Conservation (phyloP, 2,888 invertebrate species). For the Oeneis ivallda region DNA sequence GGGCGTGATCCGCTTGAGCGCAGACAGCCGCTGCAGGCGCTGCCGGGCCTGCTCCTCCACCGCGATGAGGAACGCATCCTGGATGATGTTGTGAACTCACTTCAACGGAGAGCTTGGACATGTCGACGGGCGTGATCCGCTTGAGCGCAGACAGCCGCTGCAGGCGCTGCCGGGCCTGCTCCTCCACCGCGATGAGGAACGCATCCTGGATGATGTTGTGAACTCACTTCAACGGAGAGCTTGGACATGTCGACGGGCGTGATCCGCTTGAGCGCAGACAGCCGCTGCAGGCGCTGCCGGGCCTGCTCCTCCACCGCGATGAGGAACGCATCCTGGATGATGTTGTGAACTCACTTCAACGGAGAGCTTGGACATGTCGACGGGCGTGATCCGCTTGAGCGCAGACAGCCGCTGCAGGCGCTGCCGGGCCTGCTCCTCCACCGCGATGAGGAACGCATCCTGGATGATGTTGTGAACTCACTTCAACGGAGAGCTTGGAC, state of each 20-base stretch:
- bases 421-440: conserved; percentile 96
- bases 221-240: conserved; percentile 89
- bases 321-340: conserved; percentile 98
- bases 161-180: conserved; percentile 95
- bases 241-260: conserved; percentile 96
- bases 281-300: conserved; percentile 93
- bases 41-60: too few species aligned
- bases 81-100: conserved; percentile 67
- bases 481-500: conserved; percentile 94
- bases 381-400: conserved; percentile 95
- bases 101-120: conserved; percentile 94
- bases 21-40: too few species aligned
- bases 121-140: conserved; percentile 95
- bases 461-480: conserved; percentile 90
- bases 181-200: conserved; percentile 98
- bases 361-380: conserved; percentile 95
- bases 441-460: conserved; percentile 99
- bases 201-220: conserved; percentile 96
- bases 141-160: conserved; percentile 96
- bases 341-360: conserved; percentile 90
- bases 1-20: too few species aligned
- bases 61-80: too few species aligned
- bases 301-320: conserved; percentile 98
- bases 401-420: conserved; percentile 95
- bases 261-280: conserved; percentile 95